Conservation (phyloP, 1,140 invertebrate species). For the Zaprionus vittiger region DNA sequence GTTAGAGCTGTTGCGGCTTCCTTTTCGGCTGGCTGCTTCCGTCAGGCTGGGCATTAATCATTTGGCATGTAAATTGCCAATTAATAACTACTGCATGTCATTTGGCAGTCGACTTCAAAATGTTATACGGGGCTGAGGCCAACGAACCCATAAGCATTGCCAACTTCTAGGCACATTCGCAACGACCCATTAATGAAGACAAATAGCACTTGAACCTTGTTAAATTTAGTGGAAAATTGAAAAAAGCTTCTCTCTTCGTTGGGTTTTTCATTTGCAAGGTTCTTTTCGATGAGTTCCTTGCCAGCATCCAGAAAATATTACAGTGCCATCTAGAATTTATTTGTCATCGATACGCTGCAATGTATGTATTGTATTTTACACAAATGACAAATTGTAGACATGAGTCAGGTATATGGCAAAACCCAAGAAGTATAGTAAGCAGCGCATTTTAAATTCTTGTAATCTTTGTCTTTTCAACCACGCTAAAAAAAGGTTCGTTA, state of each 20-base stretch:
- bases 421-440: background rate
- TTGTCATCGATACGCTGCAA: slow-evolving; percentile 67
- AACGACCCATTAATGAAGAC: slow-evolving; percentile 76
- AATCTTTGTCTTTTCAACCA: too few species aligned
- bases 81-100: slow-evolving; percentile 83
- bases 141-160: slow-evolving; percentile 63
- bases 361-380: slow-evolving; percentile 62
- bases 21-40: slow-evolving; percentile 69
- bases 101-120: slow-evolving; percentile 74
- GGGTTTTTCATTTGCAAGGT: slow-evolving; percentile 26
- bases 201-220: slow-evolving; percentile 78
- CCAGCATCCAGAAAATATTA: slow-evolving; percentile 68
- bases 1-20: slow-evolving; percentile 67
- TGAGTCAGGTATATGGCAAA: slow-evolving; percentile 21
- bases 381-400: slow-evolving; percentile 52
- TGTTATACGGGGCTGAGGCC: slow-evolving; percentile 48
- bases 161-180: slow-evolving; percentile 73
- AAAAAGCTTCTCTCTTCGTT: slow-evolving; percentile 67
- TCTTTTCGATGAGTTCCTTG: slow-evolving; percentile 46
- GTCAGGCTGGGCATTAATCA: slow-evolving; percentile 72
- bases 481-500: too few species aligned
- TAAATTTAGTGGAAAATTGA: slow-evolving; percentile 84
- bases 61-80: slow-evolving; percentile 83
- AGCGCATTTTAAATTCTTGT: too few species aligned
- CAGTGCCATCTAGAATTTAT: slow-evolving; percentile 72